phyloP scores from a whole-genome alignment of 1,140 invertebrate genomes.

The Liolophura sinensis region DNA sequence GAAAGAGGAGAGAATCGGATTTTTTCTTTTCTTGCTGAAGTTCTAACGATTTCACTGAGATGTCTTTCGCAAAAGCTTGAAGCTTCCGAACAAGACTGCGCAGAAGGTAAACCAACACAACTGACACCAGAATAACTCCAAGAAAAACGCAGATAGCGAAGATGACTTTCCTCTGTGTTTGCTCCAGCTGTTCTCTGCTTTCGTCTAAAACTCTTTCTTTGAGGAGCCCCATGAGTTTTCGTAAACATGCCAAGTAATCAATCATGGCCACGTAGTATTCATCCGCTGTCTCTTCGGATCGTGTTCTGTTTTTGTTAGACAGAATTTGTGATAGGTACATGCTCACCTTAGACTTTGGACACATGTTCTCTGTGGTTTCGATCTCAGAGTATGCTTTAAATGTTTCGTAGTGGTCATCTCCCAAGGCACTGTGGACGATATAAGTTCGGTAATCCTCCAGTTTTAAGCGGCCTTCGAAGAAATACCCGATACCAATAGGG shows the following conservation, averaged over 20 bases:
- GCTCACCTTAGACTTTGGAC: neutral
- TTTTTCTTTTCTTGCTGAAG: no score
- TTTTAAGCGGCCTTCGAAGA: constrained; percentile 10
- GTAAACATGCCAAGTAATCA: constrained; percentile 10
- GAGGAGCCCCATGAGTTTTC: neutral
- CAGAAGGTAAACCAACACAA: constrained; percentile 17
- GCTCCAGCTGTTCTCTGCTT: constrained; percentile 3
- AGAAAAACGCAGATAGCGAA: constrained; percentile 18
- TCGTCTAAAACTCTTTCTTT: constrained; percentile 2
- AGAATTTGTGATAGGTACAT: neutral
- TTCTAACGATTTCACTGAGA: no score
- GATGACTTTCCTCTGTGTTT: constrained; percentile 12
- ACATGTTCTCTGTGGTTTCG: neutral
- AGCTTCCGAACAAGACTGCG: constrained; percentile 8
- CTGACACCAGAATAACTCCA: constrained; percentile 18
- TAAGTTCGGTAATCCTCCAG: constrained; percentile 9
- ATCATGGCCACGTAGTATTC: constrained; percentile 4
- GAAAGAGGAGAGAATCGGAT: neutral
- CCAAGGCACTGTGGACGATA: constrained; percentile 1
- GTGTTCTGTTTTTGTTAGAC: constrained; percentile 4
- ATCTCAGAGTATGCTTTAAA: constrained; percentile 9
- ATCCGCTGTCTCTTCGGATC: neutral
- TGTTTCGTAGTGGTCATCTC: constrained; percentile 8
- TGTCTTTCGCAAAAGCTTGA: no score
- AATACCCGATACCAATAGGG: constrained; percentile 14